These are phyloP conservation scores for Neoitamus cyanurus DNA, from an alignment of 2,888 invertebrate genomes.

Conservation along the genomic window DNA sequence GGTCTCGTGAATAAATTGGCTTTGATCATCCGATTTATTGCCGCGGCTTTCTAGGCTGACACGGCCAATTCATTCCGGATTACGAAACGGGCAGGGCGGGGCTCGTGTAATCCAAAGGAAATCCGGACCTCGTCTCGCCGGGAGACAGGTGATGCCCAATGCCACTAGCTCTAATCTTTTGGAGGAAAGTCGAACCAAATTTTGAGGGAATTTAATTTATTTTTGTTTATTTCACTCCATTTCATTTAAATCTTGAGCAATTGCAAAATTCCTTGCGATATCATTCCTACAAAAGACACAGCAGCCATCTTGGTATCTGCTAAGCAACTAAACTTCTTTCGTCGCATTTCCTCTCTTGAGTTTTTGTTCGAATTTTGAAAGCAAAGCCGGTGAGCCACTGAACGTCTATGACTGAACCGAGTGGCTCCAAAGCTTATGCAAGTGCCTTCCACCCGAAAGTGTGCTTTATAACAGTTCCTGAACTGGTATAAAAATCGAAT, in stretches of 20 bases:
- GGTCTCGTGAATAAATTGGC: conserved; percentile 34
- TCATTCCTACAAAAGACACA: too few species aligned
- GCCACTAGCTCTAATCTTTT: background rate
- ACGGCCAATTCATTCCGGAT: conserved; percentile 23
- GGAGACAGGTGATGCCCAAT: background rate
- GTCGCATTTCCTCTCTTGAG: too few species aligned
- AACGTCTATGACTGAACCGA: too few species aligned
- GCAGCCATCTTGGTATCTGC: too few species aligned
- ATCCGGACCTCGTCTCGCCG: background rate
- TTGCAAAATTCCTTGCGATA: too few species aligned
- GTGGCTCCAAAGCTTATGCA: background rate
- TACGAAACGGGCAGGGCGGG: background rate
- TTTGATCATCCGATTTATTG: conserved; percentile 43
- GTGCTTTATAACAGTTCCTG: background rate
- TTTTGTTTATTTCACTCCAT: too few species aligned
- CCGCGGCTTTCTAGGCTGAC: background rate
- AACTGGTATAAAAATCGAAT: background rate
- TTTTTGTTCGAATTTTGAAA: background rate
- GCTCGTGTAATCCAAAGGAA: background rate
- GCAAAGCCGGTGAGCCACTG: background rate
- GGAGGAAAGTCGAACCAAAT: background rate
- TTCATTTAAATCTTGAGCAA: too few species aligned
- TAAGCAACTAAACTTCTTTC: too few species aligned
- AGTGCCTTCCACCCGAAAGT: background rate
- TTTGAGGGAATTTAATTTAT: too few species aligned